Conservation (phyloP, 2,113 vertebrate genomes). For the Lepus europaeus region DNA sequence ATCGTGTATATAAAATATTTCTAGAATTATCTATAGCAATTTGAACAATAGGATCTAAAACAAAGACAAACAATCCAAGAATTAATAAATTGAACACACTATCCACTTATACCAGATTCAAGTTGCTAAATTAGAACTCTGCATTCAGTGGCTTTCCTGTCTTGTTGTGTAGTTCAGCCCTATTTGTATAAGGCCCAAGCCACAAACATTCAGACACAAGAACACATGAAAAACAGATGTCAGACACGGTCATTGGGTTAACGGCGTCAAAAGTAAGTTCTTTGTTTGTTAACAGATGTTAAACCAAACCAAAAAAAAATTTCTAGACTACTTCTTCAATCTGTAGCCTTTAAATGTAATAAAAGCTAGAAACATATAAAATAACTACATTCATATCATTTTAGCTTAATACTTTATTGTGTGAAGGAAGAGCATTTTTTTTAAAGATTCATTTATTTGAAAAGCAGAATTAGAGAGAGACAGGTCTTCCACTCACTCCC, state of each 20-base stretch:
- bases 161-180: background rate
- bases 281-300: conserved; percentile 15
- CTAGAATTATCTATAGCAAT: conserved; percentile 97
- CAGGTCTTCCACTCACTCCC: no score
- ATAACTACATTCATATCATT: background rate
- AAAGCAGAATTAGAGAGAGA: no score
- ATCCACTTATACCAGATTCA: background rate
- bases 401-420: conserved; percentile 17
- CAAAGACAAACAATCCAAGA: background rate
- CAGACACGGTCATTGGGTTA: background rate
- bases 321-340: conserved; percentile 13
- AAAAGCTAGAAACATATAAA: background rate
- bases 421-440: background rate
- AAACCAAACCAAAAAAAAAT: conserved; percentile 10
- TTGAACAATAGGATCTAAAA: conserved; percentile 96
- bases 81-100: conserved; percentile 33
- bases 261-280: background rate
- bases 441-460: no score
- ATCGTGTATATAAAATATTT: conserved; percentile 95
- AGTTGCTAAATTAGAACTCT: background rate
- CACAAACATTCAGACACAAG: background rate
- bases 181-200: background rate
- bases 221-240: background rate
- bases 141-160: background rate
- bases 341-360: background rate